phyloP scores from a whole-genome alignment of 2,888 invertebrate genomes.

The Nemotelus nigrinus region DNA sequence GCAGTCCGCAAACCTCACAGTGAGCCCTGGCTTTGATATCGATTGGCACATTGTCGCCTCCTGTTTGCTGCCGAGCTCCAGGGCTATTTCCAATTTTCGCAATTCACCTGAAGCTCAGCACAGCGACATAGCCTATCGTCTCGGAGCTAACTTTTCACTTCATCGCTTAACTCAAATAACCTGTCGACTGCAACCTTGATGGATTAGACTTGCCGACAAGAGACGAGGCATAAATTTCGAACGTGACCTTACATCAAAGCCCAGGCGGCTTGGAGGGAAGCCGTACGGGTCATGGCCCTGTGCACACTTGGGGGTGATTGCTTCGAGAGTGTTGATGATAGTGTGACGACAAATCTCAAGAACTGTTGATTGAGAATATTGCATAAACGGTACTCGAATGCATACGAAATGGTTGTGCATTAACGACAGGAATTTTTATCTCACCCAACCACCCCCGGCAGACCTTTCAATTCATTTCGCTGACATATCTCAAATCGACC shows the following conservation, averaged over 20 bases:
- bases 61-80: not conserved
- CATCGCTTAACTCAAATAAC: constrained; percentile 4
- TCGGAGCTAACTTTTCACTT: no score
- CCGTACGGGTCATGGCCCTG: not conserved
- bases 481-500: not conserved
- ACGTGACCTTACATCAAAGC: constrained; percentile 19
- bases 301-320: no score
- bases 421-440: no score
- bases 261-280: not conserved
- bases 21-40: not conserved
- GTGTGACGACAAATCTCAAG: no score
- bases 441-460: not conserved
- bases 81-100: not conserved
- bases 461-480: not conserved
- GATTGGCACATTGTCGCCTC: not conserved
- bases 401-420: no score
- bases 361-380: no score
- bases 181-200: constrained; percentile 47
- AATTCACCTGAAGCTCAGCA: not conserved
- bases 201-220: constrained; percentile 47
- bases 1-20: not conserved
- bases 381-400: no score
- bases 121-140: no score
- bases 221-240: constrained; percentile 43
- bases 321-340: no score